Evolutionary conservation across 2,888 invertebrate genomes (phyloP), one percentile per base, ranked within the genome.

Genomic region (Sesia bembeciformis): DNA sequence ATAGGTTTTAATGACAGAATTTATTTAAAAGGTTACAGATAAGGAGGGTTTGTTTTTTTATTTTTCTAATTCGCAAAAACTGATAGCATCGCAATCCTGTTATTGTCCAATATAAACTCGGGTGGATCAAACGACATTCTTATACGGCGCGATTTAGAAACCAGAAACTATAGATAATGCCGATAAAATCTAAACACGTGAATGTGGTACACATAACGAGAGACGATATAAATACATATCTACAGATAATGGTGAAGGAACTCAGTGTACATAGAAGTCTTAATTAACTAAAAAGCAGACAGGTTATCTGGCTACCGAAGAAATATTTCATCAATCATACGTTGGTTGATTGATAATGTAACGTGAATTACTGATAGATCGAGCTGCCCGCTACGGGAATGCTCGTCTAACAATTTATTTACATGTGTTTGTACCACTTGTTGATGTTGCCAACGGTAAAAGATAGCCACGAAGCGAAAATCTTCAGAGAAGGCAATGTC

Each of bases 351-450:
- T 89, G 88, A 89, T 89, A 87, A 85, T 80, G 76, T 75, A 74
- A 81, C 75, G 85, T 87, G 88, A 85, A 85, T 84, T 87, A 86
- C 87, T 88, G 88, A 89, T 88, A 83, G 80, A 84, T 82, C 71
- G 76, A 74, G 78, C 82, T 83, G 83, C 80, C 82, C 75, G 72
- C 77, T 65, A 70, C 71, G 76, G 72, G 80, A 81, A 81, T 76
- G 78, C 75, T 81, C 83, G 73, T 83, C 81, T 84, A 53, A 57
- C 86, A 81, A 87, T 87, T 85, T 88, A 86, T 88, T 88, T 88
- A 87, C 85, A 88, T 86, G 79, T 85, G 84, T 83, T 77, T 78
- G 81, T 84, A 79, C 76, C 75, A 86, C 85, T 86, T 88, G 87
- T 86, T 87, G 84, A 85, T 81, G 74, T 74, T 80, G 68, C 75